Evolutionary conservation across 2,113 vertebrate genomes (phyloP), one percentile per base, ranked within the genome.

Genomic region (Indicator maculatus): DNA sequence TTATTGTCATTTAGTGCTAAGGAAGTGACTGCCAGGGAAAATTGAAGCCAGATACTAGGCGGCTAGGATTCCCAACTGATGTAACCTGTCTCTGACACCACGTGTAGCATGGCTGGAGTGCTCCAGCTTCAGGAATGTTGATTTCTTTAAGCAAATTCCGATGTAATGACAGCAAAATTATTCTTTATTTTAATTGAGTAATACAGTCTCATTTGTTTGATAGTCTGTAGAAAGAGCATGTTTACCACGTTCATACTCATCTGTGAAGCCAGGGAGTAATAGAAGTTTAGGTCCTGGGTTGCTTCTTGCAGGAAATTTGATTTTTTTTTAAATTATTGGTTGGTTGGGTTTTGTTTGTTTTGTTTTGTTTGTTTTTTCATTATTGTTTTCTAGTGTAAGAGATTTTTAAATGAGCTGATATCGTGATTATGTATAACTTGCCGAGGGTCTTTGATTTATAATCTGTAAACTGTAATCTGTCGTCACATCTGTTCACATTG

Each of bases 121-220:
- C 58, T 88, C 12, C 56, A 67, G 80, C 26, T 86, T 81, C 39
- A 78, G 65, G 28, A 88, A 78, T 72, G 64, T 47, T 86, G 56
- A 58, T 91, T 94, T 94, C 69, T 92, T 78, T 71, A 79, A 70
- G 65, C 65, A 88, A 86, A 92, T 69, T 78, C 53, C 78, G 76
- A 92, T 65, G 23, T 82, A 81, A 88, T 78, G 38, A 78, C 60
- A 67, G 79, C 96, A 88, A 86, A 93, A 89, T 19, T 1, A 24
- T 84, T 16, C 63, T 70, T 88, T 53, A 61, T 92, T 93, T 90
- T 86, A 88, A 83, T 69, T 88, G n/a, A 16, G 6, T 88, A 10
- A 65, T 82, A 21, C 71, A 88, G 44, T 81, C 33, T 71, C 20
- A 44, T 86, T 96, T 90, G 33, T 88, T 83, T 81, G 41, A 17